These are phyloP conservation scores for Gallirallus australis DNA, from an alignment of 2,797 vertebrate genomes.

Conservation along the genomic window DNA sequence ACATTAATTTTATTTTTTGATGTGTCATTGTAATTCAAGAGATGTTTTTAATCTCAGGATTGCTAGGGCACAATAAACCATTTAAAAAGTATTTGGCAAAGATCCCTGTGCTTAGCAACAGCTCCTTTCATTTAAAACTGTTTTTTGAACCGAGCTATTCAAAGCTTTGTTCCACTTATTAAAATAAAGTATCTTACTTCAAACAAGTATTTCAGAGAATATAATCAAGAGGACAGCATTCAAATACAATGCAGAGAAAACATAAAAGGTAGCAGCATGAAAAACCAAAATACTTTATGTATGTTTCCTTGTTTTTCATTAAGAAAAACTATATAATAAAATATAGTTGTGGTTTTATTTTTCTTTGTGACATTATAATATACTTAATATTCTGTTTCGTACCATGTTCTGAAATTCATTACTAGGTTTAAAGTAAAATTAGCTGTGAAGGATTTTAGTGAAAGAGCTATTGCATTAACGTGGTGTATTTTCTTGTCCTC, in stretches of 20 bases:
- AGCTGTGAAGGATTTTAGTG: background rate
- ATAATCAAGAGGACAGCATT: constrained; percentile 67
- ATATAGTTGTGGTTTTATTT: background rate
- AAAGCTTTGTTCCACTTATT: constrained; percentile 80
- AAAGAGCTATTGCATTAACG: background rate
- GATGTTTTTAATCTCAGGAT: constrained; percentile 88
- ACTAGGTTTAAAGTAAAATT: constrained; percentile 17
- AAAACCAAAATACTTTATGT: constrained; percentile 39
- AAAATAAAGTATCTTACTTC: constrained; percentile 82
- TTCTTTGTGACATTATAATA: background rate
- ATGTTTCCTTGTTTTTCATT: constrained; percentile 57
- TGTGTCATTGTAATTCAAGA: constrained; percentile 87
- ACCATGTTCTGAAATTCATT: background rate
- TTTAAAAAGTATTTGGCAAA: constrained; percentile 84
- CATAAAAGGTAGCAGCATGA: constrained; percentile 65
- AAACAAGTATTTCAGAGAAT: constrained; percentile 73
- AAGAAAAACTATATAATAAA: constrained; percentile 27
- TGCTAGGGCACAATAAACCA: constrained; percentile 83
- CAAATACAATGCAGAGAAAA: constrained; percentile 69
- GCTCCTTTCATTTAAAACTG: constrained; percentile 80
- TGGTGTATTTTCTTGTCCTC: background rate
- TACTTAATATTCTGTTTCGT: constrained; percentile 15
- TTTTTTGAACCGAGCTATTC: constrained; percentile 78
- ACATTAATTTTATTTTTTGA: constrained; percentile 86
- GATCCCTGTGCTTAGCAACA: constrained; percentile 75